These are phyloP conservation scores for Macrosteles quadrilineatus DNA, from an alignment of 1,140 invertebrate species.

Conservation along the genomic window DNA sequence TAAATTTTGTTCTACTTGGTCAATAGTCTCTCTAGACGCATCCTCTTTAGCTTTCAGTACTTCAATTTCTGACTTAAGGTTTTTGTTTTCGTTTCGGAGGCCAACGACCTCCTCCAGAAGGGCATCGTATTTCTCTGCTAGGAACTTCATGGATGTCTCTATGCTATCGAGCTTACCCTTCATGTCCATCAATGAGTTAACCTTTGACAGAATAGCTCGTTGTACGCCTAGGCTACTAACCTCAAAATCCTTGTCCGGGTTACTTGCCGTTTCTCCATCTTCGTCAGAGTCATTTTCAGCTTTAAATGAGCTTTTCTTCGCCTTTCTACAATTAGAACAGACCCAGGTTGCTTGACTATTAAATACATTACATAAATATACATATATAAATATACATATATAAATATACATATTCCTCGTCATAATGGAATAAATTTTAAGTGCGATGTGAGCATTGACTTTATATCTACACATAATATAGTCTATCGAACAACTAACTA, in stretches of 20 bases:
- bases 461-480: too few relatives aligned
- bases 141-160: not conserved
- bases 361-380: too few relatives aligned
- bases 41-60: not conserved
- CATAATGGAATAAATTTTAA: too few relatives aligned
- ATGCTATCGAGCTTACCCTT: not conserved
- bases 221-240: not conserved
- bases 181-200: not conserved
- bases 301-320: too few relatives aligned
- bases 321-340: too few relatives aligned
- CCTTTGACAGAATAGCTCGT: not conserved
- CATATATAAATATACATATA: too few relatives aligned
- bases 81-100: not conserved
- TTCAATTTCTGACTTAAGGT: not conserved
- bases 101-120: not conserved
- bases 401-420: too few relatives aligned
- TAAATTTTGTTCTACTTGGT: not conserved
- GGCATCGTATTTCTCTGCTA: not conserved
- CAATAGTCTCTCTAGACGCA: not conserved
- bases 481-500: too few relatives aligned
- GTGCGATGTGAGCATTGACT: too few relatives aligned
- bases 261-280: too few relatives aligned
- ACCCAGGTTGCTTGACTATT: too few relatives aligned
- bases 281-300: too few relatives aligned
- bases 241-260: not conserved